A percentile compares a stretch with the other conserved stretches of the same genome.
Evolutionary conservation across 2,797 vertebrate species (phyloP).

Genomic region (Poeciliopsis infans): DNA sequence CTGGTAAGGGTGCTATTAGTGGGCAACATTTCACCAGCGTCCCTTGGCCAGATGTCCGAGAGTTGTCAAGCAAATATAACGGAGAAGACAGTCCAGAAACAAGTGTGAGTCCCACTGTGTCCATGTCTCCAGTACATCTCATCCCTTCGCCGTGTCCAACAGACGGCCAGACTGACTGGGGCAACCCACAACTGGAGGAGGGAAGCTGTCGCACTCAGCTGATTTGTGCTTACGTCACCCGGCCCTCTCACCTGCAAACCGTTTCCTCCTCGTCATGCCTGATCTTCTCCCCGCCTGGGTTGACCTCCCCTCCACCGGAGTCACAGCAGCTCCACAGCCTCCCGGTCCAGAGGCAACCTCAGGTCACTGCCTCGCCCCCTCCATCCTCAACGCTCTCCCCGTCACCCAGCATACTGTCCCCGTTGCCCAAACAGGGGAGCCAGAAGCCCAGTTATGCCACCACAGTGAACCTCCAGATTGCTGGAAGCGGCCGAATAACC

Average conservation of each 20-base stretch:
- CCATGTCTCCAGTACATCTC: slow-evolving; percentile 8
- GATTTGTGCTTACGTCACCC: slow-evolving; percentile 78
- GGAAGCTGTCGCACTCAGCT: slow-evolving; percentile 74
- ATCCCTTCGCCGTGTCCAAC: slow-evolving; percentile 23
- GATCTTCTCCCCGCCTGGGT: slow-evolving; percentile 25
- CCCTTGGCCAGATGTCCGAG: slow-evolving; percentile 78
- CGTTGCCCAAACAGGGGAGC: slow-evolving; percentile 43
- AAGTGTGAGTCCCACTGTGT: neutral
- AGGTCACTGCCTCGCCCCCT: slow-evolving; percentile 24
- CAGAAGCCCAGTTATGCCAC: slow-evolving; percentile 88
- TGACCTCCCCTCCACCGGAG: slow-evolving; percentile 24
- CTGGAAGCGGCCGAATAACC: slow-evolving; percentile 86
- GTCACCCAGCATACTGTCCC: slow-evolving; percentile 17
- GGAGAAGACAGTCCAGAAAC: slow-evolving; percentile 44
- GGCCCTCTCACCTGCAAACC: slow-evolving; percentile 33
- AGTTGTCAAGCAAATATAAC: slow-evolving; percentile 73
- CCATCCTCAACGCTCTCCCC: slow-evolving; percentile 8
- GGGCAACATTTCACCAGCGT: slow-evolving; percentile 74
- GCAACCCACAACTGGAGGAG: slow-evolving; percentile 58
- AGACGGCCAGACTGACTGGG: slow-evolving; percentile 44
- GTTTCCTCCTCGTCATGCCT: slow-evolving; percentile 36
- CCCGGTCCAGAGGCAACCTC: slow-evolving; percentile 27
- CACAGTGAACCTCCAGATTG: slow-evolving; percentile 90
- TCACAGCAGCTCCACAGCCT: slow-evolving; percentile 24
- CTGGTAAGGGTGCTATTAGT: slow-evolving; percentile 42